Conservation (phyloP, 2,888 invertebrate species). For the Campoplex capitator region DNA sequence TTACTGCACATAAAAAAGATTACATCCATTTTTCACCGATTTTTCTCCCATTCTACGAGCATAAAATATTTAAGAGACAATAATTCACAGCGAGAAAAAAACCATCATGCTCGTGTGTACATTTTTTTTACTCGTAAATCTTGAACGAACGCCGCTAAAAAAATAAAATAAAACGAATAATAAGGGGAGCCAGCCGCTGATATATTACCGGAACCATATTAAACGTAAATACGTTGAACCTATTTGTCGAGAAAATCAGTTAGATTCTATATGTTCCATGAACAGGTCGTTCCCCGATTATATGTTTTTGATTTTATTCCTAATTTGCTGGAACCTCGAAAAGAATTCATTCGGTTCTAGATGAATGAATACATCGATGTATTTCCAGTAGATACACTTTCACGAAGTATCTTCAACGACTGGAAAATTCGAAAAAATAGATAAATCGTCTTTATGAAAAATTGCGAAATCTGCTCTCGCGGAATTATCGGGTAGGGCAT, state of each 20-base stretch:
- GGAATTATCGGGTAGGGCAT: background rate
- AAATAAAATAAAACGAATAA: background rate
- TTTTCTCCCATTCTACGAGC: background rate
- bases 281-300: background rate
- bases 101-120: background rate
- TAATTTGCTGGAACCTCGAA: background rate
- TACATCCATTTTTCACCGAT: conserved; percentile 42
- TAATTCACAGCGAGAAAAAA: background rate
- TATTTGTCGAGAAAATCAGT: background rate
- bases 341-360: background rate
- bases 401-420: no score
- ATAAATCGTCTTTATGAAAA: background rate
- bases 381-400: background rate
- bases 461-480: background rate
- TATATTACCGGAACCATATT: background rate
- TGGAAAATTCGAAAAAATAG: background rate
- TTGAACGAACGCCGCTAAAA: background rate
- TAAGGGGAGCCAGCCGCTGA: background rate
- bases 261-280: background rate
- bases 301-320: background rate
- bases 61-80: background rate
- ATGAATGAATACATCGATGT: background rate
- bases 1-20: conserved; percentile 31
- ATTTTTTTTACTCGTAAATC: background rate
- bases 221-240: background rate